Conservation (phyloP, 2,888 invertebrate genomes). For the Teinopalpus imperialis region DNA sequence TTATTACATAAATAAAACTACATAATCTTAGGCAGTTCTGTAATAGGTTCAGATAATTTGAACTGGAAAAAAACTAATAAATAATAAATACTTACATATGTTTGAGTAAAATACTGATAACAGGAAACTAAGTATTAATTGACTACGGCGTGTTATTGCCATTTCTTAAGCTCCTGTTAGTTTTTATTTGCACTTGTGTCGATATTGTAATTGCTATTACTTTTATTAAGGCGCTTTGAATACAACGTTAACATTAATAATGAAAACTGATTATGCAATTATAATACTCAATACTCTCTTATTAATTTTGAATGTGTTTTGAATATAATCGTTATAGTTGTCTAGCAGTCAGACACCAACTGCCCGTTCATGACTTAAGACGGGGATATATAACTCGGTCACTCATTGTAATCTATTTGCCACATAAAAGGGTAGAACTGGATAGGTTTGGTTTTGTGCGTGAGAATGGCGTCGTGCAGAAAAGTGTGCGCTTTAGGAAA, state of each 20-base stretch:
- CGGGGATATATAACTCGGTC: slow-evolving; percentile 52
- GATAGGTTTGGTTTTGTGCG: slow-evolving; percentile 42
- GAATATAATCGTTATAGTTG: slow-evolving; percentile 35
- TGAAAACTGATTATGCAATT: too few relatives aligned
- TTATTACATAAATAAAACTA: too few relatives aligned
- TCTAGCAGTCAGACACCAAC: slow-evolving; percentile 39
- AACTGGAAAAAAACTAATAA: too few relatives aligned
- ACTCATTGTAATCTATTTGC: slow-evolving; percentile 36
- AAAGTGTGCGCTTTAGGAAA: slow-evolving; percentile 32
- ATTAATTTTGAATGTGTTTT: background rate
- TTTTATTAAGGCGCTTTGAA: slow-evolving; percentile 7
- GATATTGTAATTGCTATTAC: slow-evolving; percentile 18
- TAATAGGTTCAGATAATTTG: too few relatives aligned
- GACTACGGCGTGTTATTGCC: slow-evolving; percentile 30
- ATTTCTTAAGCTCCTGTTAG: slow-evolving; percentile 34
- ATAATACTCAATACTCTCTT: background rate
- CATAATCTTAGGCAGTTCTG: too few relatives aligned
- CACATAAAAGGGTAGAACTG: slow-evolving; percentile 45
- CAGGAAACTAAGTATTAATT: slow-evolving; percentile 41
- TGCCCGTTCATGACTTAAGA: slow-evolving; percentile 38
- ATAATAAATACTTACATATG: slow-evolving; percentile 44
- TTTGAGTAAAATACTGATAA: slow-evolving; percentile 42
- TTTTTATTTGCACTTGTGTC: background rate
- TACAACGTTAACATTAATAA: too few relatives aligned
- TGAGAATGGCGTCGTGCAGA: slow-evolving; percentile 15